Conservation (phyloP, 1,140 invertebrate genomes). For the Lithobius niger region DNA sequence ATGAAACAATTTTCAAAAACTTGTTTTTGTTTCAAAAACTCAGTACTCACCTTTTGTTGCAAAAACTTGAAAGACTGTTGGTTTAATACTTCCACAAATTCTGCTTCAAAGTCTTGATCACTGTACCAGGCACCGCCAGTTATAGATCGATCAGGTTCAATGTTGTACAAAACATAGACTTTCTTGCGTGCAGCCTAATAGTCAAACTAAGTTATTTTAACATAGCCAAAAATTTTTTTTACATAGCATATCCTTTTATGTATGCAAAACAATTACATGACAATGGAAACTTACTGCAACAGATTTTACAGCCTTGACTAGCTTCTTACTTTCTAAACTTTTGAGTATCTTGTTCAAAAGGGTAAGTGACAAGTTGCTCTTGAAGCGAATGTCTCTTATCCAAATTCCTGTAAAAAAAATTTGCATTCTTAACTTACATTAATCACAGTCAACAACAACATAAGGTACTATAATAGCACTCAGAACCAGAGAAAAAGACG, state of each 20-base stretch:
- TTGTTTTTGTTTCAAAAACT: too few species aligned
- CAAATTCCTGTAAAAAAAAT: conserved; percentile 58
- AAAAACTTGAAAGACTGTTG: conserved; percentile 31
- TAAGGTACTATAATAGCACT: too few species aligned
- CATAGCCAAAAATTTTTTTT: too few species aligned
- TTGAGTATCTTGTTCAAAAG: conserved; percentile 89
- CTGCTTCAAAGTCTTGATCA: conserved; percentile 41
- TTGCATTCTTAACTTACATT: too few species aligned
- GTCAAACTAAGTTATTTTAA: too few species aligned
- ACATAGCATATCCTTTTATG: too few species aligned
- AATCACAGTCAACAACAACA: too few species aligned
- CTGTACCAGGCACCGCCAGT: conserved; percentile 43
- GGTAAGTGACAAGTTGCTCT: conserved; percentile 75
- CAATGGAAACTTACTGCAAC: conserved; percentile 85
- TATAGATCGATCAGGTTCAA: conserved; percentile 39
- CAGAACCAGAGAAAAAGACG: too few species aligned
- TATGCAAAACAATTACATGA: too few species aligned
- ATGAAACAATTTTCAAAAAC: too few species aligned
- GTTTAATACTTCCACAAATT: conserved; percentile 42
- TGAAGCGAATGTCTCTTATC: conserved; percentile 81
- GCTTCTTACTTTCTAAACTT: conserved; percentile 81
- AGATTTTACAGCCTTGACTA: conserved; percentile 92
- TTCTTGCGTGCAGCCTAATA: conserved; percentile 39
- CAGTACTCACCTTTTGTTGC: conserved; percentile 37
- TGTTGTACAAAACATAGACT: conserved; percentile 39